Conservation (phyloP, 2,888 invertebrate species). For the Chirona hameri region DNA sequence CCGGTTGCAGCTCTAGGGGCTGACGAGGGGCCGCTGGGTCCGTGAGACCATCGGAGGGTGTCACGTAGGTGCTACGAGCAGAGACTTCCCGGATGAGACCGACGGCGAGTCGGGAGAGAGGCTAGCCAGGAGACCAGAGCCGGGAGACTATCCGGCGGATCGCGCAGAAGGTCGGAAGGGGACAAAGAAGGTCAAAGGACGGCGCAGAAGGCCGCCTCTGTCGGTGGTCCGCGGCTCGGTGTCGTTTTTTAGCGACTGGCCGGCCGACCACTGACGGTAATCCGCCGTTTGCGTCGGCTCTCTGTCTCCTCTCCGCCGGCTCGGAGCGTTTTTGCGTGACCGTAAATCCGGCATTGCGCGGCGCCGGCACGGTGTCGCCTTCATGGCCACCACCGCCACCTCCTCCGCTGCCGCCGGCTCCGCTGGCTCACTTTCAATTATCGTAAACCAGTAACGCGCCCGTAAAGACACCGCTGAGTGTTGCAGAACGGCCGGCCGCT, state of each 20-base stretch:
- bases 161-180: no score
- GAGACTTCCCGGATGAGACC: no score
- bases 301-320: neutral
- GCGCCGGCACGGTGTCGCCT: neutral
- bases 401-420: neutral
- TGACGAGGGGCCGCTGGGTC: no score
- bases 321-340: conserved; percentile 6
- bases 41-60: no score
- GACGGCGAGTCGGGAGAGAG: no score
- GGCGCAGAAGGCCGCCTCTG: neutral
- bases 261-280: neutral
- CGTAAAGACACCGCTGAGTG: neutral
- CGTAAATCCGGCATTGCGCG: neutral
- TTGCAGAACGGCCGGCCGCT: neutral
- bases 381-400: neutral
- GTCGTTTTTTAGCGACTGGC: neutral
- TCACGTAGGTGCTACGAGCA: no score
- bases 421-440: conserved; percentile 3
- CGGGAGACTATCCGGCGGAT: no score
- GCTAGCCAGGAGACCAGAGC: no score
- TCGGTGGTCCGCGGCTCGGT: neutral
- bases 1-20: no score
- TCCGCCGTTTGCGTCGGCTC: neutral
- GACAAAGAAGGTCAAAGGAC: no score
- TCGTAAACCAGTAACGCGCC: conserved; percentile 5